Percentiles rank a stretch among this genome's conserved stretches.
These are phyloP conservation scores for Catostomus latipinnis DNA, from an alignment of 2,797 vertebrate species.

Conservation along the genomic window DNA sequence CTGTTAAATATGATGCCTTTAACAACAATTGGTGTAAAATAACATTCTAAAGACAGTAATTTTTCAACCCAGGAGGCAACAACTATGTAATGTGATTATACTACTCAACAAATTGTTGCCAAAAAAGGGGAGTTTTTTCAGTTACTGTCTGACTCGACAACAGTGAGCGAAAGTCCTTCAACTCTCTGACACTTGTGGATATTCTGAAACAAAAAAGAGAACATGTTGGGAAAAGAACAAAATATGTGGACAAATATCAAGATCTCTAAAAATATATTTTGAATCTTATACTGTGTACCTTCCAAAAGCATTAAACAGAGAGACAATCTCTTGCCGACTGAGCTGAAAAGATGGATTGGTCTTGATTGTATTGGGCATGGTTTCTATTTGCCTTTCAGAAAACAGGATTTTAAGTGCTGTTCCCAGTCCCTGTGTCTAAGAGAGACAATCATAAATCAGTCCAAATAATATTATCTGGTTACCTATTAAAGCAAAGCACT, in stretches of 20 bases:
- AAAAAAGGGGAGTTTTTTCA: background rate
- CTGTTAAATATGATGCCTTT: background rate
- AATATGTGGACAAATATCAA: too few species aligned
- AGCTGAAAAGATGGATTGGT: conserved; percentile 84
- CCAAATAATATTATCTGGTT: background rate
- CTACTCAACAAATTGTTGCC: too few species aligned
- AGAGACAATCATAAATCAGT: conserved; percentile 10
- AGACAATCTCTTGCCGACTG: conserved; percentile 90
- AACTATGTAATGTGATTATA: too few species aligned
- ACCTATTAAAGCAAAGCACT: background rate
- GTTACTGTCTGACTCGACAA: conserved; percentile 70
- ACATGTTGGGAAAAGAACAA: background rate
- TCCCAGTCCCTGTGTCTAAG: conserved; percentile 91
- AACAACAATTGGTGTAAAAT: background rate
- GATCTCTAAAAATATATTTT: background rate
- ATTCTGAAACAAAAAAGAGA: conserved; percentile 74
- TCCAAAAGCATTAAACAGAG: conserved; percentile 92
- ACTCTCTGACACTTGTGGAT: conserved; percentile 89
- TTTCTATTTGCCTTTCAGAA: conserved; percentile 88
- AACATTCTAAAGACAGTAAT: background rate
- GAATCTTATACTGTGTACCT: conserved; percentile 73
- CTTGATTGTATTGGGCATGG: conserved; percentile 77
- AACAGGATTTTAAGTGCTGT: conserved; percentile 93
- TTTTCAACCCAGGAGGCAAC: too few species aligned
- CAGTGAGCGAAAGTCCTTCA: conserved; percentile 86